Evolutionary conservation across 2,113 vertebrate species (phyloP), one percentile per base, ranked within the genome.

Genomic region (Uropsilus gracilis): DNA sequence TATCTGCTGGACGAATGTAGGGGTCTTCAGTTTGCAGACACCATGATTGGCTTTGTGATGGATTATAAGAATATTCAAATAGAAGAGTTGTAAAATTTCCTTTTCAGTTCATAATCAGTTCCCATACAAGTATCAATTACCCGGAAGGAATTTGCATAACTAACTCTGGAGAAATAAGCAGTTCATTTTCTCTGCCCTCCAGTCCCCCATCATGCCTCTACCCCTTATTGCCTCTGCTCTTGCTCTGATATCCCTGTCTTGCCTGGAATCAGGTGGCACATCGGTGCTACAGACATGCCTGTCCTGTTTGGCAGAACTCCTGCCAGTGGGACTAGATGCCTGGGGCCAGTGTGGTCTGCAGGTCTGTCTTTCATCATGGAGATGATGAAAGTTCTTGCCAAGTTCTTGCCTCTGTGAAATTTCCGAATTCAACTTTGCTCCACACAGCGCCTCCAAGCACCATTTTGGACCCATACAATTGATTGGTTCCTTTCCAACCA

Each of bases 391-490:
- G 59, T 83, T 77, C 42, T 64, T 26, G 28, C 34, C 84, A 66
- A 17, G 59, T 83, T 77, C 42, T 64, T 26, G 28, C 34, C 84
- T 96, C 64, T 39, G 61, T 92, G 91, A 95, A 94, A 63, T 89
- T 89, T 89, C 80, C 50, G 32, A 84, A 53, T 50, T 34, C 53
- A 84, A 42, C 30, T 24, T 86, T 72, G 71, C 44, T 96, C 28
- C 53, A n/a, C 39, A 26, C 18, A 50, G 39, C 44, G n/a, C 24
- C 61, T 63, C 75, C 48, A 66, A 91, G 42, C 86, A 91, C 86
- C 53, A 71, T 68, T 97, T 96, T 86, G 57, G 61, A 86, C 32
- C 68, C 32, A 55, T 37, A 39, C n/a, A 77, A 89, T 89, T 95
- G 69, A 91, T 26, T 39, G 89, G 80, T 83, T 59, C 59, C 44